Evolutionary conservation across 2,113 vertebrate genomes (phyloP).

Genomic region (Hippopotamus amphibius): DNA sequence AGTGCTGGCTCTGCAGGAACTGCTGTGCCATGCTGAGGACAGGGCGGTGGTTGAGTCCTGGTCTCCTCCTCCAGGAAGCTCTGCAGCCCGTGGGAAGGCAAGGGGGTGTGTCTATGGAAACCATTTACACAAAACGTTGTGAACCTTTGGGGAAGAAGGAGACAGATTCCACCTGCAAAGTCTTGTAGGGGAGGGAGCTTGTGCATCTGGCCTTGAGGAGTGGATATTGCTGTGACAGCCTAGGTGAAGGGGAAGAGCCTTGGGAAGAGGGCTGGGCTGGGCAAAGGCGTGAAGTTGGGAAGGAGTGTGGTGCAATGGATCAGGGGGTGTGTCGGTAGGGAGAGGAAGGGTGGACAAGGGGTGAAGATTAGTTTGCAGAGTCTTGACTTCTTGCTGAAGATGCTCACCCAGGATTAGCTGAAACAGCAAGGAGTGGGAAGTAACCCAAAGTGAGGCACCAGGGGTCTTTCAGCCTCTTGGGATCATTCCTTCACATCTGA

Average conservation of each 20-base stretch:
- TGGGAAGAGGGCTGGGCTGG: neutral
- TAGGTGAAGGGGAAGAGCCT: neutral
- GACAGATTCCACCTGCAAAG: neutral
- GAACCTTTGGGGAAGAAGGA: neutral
- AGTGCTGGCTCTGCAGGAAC: neutral
- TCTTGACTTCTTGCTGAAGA: neutral
- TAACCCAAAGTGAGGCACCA: neutral
- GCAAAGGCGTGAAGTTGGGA: neutral
- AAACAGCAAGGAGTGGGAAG: neutral
- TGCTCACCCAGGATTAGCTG: neutral
- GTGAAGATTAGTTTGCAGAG: neutral
- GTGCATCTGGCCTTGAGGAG: neutral
- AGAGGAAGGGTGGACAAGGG: neutral
- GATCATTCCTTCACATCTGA: neutral
- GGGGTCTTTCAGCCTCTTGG: neutral
- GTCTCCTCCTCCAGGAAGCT: constrained; percentile 25
- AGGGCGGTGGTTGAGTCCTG: neutral
- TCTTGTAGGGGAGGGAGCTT: neutral
- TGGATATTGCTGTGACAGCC: neutral
- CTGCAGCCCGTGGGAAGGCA: neutral
- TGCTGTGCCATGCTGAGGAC: accelerated
- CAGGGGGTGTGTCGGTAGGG: neutral
- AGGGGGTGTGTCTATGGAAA: neutral
- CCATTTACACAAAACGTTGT: neutral
- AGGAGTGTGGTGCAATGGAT: neutral